phyloP scores from a whole-genome alignment of 2,797 vertebrate species.

The Chelon labrosus region DNA sequence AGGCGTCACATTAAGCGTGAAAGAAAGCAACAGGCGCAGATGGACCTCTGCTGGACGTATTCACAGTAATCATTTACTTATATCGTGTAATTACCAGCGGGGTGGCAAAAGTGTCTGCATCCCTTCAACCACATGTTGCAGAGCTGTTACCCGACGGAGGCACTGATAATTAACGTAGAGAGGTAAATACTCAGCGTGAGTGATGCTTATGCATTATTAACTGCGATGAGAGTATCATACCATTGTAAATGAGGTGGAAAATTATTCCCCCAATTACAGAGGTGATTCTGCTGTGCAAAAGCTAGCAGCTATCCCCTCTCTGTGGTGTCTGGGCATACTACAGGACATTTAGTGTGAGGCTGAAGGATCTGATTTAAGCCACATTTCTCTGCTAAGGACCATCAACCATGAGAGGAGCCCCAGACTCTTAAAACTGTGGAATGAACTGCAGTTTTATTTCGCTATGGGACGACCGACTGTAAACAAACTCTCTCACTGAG shows the following conservation, averaged over 20 bases:
- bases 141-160: constrained; percentile 76
- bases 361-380: constrained; percentile 63
- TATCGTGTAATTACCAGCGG: constrained; percentile 70
- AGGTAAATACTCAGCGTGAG: constrained; percentile 88
- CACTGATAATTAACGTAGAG: constrained; percentile 83
- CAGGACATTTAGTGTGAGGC: constrained; percentile 51
- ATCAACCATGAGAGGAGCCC: constrained; percentile 37
- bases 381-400: constrained; percentile 51
- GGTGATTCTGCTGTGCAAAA: constrained; percentile 71
- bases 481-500: constrained; percentile 74
- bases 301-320: constrained; percentile 66
- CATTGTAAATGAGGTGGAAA: constrained; percentile 87
- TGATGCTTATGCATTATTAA: constrained; percentile 88
- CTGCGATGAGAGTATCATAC: constrained; percentile 85
- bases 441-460: constrained; percentile 68
- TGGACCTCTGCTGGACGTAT: constrained; percentile 52
- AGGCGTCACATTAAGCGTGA: constrained; percentile 30
- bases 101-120: constrained; percentile 63
- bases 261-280: constrained; percentile 83
- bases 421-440: constrained; percentile 66
- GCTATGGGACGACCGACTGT: constrained; percentile 58
- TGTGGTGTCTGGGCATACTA: constrained; percentile 61
- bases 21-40: constrained; percentile 26
- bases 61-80: constrained; percentile 68
- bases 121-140: constrained; percentile 73